Percentiles rank a stretch among this genome's conserved stretches.
These are phyloP conservation scores for Rhynchonycteris naso DNA, from an alignment of 2,797 vertebrate genomes.

Conservation along the genomic window DNA sequence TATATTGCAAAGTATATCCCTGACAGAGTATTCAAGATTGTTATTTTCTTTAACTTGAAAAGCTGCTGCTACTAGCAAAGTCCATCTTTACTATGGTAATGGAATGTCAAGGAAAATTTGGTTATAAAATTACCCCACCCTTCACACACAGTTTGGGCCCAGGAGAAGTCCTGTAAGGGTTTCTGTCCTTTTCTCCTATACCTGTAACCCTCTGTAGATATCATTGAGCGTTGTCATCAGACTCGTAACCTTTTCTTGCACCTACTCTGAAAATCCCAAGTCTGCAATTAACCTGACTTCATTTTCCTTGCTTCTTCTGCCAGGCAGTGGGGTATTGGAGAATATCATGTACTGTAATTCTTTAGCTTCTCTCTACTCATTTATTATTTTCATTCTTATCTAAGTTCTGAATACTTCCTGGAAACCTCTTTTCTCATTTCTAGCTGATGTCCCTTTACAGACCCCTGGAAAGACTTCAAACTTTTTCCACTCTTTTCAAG, in stretches of 20 bases:
- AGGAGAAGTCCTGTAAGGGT: neutral
- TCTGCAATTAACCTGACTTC: neutral
- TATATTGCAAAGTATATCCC: neutral
- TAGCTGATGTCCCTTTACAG: neutral
- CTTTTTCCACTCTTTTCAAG: neutral
- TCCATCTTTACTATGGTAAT: neutral
- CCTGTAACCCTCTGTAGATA: neutral
- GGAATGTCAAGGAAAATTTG: neutral
- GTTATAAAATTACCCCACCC: neutral
- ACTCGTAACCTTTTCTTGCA: neutral
- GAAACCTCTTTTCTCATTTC: neutral
- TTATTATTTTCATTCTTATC: neutral
- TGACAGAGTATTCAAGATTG: neutral
- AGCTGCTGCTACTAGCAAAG: neutral
- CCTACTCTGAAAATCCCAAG: neutral
- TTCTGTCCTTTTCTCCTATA: neutral
- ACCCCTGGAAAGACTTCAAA: neutral
- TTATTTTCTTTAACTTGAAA: slow-evolving; percentile 2
- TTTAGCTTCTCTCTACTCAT: neutral
- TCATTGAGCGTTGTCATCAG: neutral
- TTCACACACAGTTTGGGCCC: neutral
- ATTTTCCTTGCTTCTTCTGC: neutral
- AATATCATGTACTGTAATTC: neutral
- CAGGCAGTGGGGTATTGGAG: neutral
- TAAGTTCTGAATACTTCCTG: neutral